Percentiles rank a stretch among this genome's conserved stretches.
Conservation (phyloP, 2,797 vertebrate species). For the Hypotaenidia okinawae region DNA sequence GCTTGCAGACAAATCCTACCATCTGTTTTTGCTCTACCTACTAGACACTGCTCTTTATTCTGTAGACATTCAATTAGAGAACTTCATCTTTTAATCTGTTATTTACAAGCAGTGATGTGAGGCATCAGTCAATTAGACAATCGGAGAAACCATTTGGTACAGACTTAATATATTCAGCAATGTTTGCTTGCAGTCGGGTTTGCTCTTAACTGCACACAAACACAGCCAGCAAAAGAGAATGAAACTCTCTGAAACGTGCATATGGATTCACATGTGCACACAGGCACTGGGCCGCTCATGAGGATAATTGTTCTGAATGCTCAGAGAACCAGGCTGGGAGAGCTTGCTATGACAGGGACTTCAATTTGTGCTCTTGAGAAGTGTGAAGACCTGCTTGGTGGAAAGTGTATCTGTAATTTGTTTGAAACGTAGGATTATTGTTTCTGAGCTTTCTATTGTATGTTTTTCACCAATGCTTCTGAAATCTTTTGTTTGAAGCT, state of each 20-base stretch:
- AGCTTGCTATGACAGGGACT: not conserved
- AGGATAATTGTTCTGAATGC: not conserved
- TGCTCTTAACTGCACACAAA: not conserved
- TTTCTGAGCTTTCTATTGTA: not conserved
- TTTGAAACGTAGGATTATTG: not conserved
- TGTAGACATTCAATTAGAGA: not conserved
- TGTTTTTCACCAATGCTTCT: not conserved
- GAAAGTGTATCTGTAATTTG: not conserved
- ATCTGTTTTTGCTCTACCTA: not conserved
- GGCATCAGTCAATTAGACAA: not conserved
- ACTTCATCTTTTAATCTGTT: not conserved
- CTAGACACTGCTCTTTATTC: not conserved
- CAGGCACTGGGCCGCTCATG: rapidly evolving
- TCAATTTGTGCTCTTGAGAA: not conserved
- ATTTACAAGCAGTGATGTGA: not conserved
- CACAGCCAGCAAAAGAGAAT: not conserved
- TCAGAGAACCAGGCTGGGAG: not conserved
- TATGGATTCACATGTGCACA: not conserved
- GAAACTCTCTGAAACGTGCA: not conserved
- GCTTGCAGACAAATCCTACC: not conserved
- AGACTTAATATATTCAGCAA: not conserved
- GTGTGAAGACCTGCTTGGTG: not conserved
- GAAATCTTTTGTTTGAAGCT: constrained; percentile 3
- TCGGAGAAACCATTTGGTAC: not conserved
- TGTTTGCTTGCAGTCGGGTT: not conserved